Evolutionary conservation across 2,797 vertebrate genomes (phyloP).

Genomic region (Darevskia nairensis): DNA sequence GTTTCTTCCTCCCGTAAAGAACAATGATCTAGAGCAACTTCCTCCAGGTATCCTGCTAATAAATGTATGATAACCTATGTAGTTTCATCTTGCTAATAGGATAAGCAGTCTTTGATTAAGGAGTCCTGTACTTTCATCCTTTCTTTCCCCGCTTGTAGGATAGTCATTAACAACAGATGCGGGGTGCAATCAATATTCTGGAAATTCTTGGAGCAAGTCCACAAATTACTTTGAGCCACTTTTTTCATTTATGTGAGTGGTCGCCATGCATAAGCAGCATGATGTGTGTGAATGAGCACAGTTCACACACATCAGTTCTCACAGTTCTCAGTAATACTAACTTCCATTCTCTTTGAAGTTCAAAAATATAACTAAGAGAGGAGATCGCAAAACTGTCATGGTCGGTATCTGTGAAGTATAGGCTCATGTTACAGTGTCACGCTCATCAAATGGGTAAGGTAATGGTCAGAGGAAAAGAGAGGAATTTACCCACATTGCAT

Average conservation of each 20-base stretch:
- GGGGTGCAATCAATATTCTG: constrained; percentile 55
- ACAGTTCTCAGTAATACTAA: neutral
- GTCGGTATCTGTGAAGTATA: neutral
- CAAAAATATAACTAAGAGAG: neutral
- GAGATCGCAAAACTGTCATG: too few species aligned
- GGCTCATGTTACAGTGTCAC: neutral
- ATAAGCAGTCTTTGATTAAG: constrained; percentile 58
- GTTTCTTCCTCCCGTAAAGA: neutral
- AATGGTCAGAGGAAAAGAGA: too few species aligned
- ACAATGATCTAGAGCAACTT: constrained; percentile 1
- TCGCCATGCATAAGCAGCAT: neutral
- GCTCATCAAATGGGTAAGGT: too few species aligned
- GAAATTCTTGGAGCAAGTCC: constrained; percentile 42
- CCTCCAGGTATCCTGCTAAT: constrained; percentile 36
- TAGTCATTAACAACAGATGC: constrained; percentile 15
- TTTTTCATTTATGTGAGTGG: neutral
- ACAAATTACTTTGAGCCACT: neutral
- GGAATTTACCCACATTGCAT: too few species aligned
- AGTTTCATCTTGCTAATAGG: constrained; percentile 42
- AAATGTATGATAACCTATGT: constrained; percentile 31
- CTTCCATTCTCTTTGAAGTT: neutral
- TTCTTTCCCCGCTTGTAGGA: constrained; percentile 28
- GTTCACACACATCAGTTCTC: neutral
- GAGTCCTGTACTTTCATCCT: constrained; percentile 34
- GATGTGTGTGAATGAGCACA: neutral